Base-by-base conservation (phyloP, 2,797 vertebrate species). In the Brotula barbata region DNA sequence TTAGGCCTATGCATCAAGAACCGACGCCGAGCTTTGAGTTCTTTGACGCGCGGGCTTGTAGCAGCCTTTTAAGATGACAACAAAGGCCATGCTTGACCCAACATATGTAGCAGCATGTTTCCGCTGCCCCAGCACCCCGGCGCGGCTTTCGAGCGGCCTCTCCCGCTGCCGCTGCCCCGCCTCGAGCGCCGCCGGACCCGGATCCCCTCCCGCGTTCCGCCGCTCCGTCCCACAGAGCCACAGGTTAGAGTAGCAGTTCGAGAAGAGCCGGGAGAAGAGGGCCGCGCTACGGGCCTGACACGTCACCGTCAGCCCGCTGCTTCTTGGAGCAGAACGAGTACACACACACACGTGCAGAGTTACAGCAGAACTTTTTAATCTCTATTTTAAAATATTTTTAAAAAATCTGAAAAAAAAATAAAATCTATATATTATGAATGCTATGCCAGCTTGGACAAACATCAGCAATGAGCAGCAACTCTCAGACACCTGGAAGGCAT, bases 101-200 rank as follows among this genome's bases (percentile, higher is more conserved):
- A 93, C 92, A 93, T 94, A 94, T 94, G 94, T 94, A 94, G 92
- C 91, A 92, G 90, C 88, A 91, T 92, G 92, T 93, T 91, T 85
- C 87, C 88, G 83, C 89, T 90, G 82, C 82, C 88, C 83, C 62
- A n/a, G 88, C 87, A 85, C 90, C 91, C 91, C 64, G 85, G 89
- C 56, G 88, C 78, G 88, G 87, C 67, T 85, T 87, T 91, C 82
- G 85, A 80, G 69, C 63, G 86, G 87, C 79, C 88, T 89, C 84
- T 83, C 83, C 78, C 80, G 81, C 89, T 67, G 88, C 86, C 84
- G 85, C 79, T 69, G 87, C 82, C 89, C 90, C 84, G 85, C 89
- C 89, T 75, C 89, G 68, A 80, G 86, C 89, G 63, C 90, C 63
- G 82, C 87, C 59, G 89, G 88, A 85, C 89, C 87, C 88, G 84